phyloP scores from a whole-genome alignment of 2,888 invertebrate species.

The Epinotia bilunana region DNA sequence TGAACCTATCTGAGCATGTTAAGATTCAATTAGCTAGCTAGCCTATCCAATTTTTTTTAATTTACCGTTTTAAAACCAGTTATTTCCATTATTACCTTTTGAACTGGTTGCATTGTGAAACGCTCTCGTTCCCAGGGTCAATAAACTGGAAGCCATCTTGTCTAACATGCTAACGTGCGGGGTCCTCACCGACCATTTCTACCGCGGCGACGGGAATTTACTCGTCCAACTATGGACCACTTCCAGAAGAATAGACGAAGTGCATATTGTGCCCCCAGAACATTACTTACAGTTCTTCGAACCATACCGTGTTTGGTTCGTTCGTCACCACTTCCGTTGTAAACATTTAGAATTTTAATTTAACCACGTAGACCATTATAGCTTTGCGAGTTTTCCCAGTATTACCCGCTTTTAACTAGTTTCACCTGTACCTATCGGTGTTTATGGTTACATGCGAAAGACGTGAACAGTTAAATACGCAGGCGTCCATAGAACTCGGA shows the following conservation, averaged over 20 bases:
- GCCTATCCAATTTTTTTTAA: neutral
- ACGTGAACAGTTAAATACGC: too few species aligned
- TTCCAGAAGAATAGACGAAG: slow-evolving; percentile 51
- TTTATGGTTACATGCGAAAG: too few species aligned
- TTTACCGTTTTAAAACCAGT: neutral
- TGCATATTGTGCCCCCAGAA: slow-evolving; percentile 44
- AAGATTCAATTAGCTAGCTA: neutral
- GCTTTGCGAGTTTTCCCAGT: neutral
- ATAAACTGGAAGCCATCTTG: slow-evolving; percentile 65
- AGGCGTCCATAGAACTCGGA: too few species aligned
- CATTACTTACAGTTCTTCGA: slow-evolving; percentile 33
- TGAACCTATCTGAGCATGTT: too few species aligned
- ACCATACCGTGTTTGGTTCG: slow-evolving; percentile 32
- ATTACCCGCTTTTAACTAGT: neutral
- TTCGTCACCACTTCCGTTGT: neutral
- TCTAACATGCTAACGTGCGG: slow-evolving; percentile 67
- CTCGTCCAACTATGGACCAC: slow-evolving; percentile 64
- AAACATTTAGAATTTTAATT: neutral
- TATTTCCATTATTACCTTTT: neutral
- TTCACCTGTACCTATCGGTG: too few species aligned
- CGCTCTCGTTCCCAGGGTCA: slow-evolving; percentile 65
- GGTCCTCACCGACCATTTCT: slow-evolving; percentile 62
- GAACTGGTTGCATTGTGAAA: slow-evolving; percentile 34
- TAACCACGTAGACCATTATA: neutral
- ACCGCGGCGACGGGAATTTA: slow-evolving; percentile 61